Conservation (phyloP, 2,113 vertebrate genomes). For the Aptenodytes forsteri region DNA sequence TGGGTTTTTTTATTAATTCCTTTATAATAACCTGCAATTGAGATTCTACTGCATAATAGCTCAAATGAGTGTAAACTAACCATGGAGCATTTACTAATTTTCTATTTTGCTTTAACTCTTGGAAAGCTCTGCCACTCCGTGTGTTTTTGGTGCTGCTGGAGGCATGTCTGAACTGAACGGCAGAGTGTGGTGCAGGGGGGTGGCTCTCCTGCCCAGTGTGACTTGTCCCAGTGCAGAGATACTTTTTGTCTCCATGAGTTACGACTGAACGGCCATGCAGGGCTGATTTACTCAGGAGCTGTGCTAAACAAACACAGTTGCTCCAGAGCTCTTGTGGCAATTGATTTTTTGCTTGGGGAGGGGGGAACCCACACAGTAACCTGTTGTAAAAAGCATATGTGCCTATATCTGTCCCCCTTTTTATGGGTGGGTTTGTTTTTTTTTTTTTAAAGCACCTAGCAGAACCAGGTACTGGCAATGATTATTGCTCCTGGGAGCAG, state of each 20-base stretch:
- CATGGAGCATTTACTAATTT: neutral
- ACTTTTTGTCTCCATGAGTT: neutral
- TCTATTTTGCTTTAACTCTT: neutral
- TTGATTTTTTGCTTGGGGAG: neutral
- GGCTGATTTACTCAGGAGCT: neutral
- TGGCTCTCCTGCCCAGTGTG: neutral
- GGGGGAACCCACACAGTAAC: neutral
- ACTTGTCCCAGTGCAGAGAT: neutral
- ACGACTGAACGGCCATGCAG: rapidly evolving
- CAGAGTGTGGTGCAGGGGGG: neutral
- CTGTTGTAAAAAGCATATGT: neutral
- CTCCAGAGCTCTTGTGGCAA: neutral
- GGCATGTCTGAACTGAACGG: neutral
- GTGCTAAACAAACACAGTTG: neutral
- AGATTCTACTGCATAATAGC: neutral
- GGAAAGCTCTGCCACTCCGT: neutral
- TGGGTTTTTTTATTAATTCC: neutral
- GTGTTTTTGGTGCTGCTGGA: neutral
- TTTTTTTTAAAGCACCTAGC: neutral
- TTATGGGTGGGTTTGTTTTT: too few relatives aligned
- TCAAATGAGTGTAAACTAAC: neutral
- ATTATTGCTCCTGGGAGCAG: neutral
- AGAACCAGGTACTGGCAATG: neutral
- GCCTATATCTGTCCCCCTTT: neutral
- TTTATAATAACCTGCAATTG: neutral